Evolutionary conservation across 2,797 vertebrate species (phyloP), one percentile per base, ranked within the genome.

Genomic region (Halcyon badia): DNA sequence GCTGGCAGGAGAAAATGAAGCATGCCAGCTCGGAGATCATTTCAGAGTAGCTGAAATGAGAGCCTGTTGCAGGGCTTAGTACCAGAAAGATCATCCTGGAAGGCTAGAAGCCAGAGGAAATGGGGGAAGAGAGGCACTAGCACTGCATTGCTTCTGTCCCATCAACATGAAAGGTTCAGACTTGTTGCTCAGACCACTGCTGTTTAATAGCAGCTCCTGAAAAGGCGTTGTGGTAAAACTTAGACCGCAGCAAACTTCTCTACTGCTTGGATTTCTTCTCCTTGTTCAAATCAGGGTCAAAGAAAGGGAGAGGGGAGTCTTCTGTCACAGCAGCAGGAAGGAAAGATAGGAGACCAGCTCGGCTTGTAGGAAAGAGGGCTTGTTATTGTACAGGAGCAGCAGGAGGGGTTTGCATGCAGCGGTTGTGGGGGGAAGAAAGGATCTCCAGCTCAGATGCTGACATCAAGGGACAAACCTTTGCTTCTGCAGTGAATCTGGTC

Each of bases 161-260:
- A 1, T 69, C 42, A 8, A 7, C 1, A 0, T 2, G 5, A 41
- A 82, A 73, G 25, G 20, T 51, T 44, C 3, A 2, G 20, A 14
- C 39, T 80, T 8, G 2, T 81, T 94, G 20, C 35, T 60, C 73
- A 31, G 19, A 35, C 37, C 17, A 24, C 3, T 65, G 65, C 54
- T 72, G 54, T 77, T 70, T 58, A 58, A 26, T 22, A 61, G n/a
- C 37, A 87, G 11, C 37, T 87, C 49, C 57, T 81, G 65, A 39
- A 70, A 60, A 77, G 14, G 11, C 3, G 1, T 8, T 93, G 14
- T 1, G 1, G 24, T 78, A 64, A 62, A 87, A 73, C 42, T 52
- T 19, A 37, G 56, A 46, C 13, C 41, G 17, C 42, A 61, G 72
- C 41, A 61, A 51, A 54, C 26, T 66, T 83, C 42, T 82, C 30